Evolutionary conservation across 2,888 invertebrate genomes (phyloP), one percentile per base, ranked within the genome.

Genomic region (Luperina nickerlii): DNA sequence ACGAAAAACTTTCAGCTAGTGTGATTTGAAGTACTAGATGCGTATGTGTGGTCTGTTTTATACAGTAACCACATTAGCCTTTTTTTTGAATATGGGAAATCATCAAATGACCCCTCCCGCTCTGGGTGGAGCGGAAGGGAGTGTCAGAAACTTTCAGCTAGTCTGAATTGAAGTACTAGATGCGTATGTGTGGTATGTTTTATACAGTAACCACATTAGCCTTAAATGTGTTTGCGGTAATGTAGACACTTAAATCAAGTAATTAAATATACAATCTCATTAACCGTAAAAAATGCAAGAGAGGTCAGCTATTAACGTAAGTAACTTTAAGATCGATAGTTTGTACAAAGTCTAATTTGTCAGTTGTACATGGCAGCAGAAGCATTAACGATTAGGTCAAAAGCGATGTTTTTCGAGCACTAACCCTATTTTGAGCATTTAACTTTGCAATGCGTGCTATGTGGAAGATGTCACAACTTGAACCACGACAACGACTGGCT

Each of bases 401-500:
- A 87, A 76, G 75, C 69, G 73, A 85, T 75, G 79, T 87, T 83
- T 81, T 84, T 80, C 80, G 73, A 88, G 80, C 81, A 71, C 80
- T 85, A 54, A 74, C 86, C 85, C 88, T 90, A 88, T 89, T 88
- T 88, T 79, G 76, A 84, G n/a, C 79, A 81, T 83, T 86, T 75
- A 86, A 76, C 86, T 81, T 80, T 89, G 87, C 69, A 82, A 87
- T 90, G 89, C 84, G 76, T 78, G 89, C 87, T 91, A 94, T 92
- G 91, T 93, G 87, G 93, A 94, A 94, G 94, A 94, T 94, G 94
- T 93, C 92, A 92, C 94, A 94, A 93, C 85, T 86, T 79, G 84
- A 82, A 77, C 81, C 79, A 82, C 72, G 66, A 87, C 88, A 90
- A 91, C 91, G 90, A n/a, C 91, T 83, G 86, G 82, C 90, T 87